Evolutionary conservation across 2,888 invertebrate species (phyloP).

Genomic region (Cacoxenus indagator): DNA sequence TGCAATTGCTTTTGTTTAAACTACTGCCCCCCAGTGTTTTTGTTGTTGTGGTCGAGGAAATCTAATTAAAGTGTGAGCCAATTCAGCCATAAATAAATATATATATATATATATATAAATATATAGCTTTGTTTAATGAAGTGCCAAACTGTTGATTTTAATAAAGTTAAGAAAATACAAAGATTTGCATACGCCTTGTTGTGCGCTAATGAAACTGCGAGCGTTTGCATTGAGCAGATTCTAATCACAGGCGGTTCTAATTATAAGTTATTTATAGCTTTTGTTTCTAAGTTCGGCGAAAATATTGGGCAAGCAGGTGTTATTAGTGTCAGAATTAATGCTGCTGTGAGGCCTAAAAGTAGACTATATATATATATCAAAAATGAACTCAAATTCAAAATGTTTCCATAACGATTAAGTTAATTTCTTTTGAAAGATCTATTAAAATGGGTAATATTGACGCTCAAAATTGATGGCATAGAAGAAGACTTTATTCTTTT

Average conservation of each 20-base stretch:
- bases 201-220: neutral
- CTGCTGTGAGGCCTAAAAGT: neutral
- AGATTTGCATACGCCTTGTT: constrained; percentile 46
- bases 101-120: neutral
- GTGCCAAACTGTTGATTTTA: constrained; percentile 28
- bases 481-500: no score
- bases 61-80: neutral
- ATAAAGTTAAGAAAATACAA: constrained; percentile 41
- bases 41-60: neutral
- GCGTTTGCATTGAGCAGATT: neutral
- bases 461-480: no score
- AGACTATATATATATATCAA: neutral
- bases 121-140: neutral
- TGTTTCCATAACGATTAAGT: no score
- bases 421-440: no score
- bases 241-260: neutral
- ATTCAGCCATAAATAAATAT: neutral
- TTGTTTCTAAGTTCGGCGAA: neutral
- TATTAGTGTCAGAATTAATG: no score
- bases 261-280: constrained; percentile 1
- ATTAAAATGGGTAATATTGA: no score
- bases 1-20: neutral
- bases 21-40: neutral
- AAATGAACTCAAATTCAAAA: no score
- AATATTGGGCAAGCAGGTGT: neutral